Percentiles rank a stretch among this genome's conserved stretches.
phyloP scores from a whole-genome alignment of 2,113 vertebrate species.

The Naja naja region DNA sequence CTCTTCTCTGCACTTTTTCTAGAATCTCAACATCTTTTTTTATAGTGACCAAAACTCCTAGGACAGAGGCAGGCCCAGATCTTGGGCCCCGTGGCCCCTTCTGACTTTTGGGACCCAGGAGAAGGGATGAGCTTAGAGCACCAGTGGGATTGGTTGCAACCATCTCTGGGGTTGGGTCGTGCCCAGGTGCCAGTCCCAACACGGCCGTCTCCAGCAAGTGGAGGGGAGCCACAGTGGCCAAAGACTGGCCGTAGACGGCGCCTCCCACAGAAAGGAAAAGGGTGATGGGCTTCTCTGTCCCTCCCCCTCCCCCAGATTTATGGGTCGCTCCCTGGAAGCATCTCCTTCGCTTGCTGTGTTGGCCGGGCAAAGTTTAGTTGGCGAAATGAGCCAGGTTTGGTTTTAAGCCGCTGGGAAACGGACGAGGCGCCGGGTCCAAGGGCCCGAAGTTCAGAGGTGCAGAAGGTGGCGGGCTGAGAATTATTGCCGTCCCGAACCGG shows the following conservation, averaged over 20 bases:
- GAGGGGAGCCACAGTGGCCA: neutral
- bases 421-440: neutral
- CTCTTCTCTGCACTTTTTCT: no score
- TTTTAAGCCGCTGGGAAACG: rapidly evolving
- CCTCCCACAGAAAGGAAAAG: neutral
- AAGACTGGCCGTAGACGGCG: neutral
- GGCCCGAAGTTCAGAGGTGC: neutral
- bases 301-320: neutral
- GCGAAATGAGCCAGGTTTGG: neutral
- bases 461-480: neutral
- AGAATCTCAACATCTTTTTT: no score
- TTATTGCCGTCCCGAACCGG: neutral
- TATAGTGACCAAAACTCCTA: neutral
- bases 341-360: neutral
- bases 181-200: neutral
- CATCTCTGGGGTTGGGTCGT: neutral
- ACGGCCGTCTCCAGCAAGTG: neutral
- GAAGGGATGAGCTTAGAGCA: neutral
- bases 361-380: neutral
- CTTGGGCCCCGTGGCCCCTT: neutral
- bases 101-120: neutral
- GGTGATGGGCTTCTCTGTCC: no score
- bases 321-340: neutral
- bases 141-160: neutral
- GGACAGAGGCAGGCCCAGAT: neutral